Conservation (phyloP, 2,888 invertebrate genomes). For the Apomyelois bistriatella region DNA sequence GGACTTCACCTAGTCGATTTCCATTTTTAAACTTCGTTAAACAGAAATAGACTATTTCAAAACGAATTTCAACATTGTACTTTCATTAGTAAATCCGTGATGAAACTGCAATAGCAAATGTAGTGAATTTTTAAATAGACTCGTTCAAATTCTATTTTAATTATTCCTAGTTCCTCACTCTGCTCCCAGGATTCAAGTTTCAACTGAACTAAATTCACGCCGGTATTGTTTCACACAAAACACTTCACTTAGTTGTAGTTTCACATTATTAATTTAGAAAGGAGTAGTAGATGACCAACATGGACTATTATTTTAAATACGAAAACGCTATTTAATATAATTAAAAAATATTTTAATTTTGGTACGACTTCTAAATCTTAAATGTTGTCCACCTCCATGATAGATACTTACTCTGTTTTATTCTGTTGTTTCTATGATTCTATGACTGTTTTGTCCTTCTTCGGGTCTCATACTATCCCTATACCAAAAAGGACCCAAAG, state of each 20-base stretch:
- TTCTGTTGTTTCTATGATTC: no score
- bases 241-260: neutral
- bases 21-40: neutral
- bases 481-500: no score
- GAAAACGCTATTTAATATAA: no score
- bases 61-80: constrained; percentile 3
- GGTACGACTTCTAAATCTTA: no score
- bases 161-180: constrained; percentile 7
- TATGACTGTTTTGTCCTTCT: no score
- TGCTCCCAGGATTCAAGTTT: constrained; percentile 2
- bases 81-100: constrained; percentile 7
- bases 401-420: no score
- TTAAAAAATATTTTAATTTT: no score
- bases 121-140: constrained; percentile 7
- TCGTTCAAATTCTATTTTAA: constrained; percentile 5
- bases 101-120: constrained; percentile 9
- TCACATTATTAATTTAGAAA: neutral
- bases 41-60: neutral
- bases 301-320: no score
- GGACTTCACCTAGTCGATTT: no score
- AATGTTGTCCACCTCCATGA: no score
- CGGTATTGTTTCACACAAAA: neutral
- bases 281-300: neutral
- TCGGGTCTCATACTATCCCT: no score
- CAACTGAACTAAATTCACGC: constrained; percentile 4